These are phyloP conservation scores for Physocephala rufipes DNA, from an alignment of 2,888 invertebrate genomes.

Conservation along the genomic window DNA sequence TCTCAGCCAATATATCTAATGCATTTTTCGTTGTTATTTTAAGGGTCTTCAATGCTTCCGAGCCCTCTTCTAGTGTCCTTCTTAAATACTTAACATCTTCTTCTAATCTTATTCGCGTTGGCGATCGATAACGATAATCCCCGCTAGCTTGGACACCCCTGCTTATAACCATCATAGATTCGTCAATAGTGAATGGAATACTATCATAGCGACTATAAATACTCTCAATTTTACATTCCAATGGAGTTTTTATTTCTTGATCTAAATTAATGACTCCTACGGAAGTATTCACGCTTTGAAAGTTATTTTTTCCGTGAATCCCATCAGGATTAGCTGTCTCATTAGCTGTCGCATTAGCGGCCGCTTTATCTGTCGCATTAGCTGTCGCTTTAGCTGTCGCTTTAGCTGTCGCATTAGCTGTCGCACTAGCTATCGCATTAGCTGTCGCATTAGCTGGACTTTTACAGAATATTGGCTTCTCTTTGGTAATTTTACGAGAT, in stretches of 20 bases:
- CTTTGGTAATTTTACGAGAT: too few species aligned
- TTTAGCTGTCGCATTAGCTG: too few species aligned
- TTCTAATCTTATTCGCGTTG: not conserved
- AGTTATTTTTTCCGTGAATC: not conserved
- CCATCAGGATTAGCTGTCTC: too few species aligned
- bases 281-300: too few species aligned
- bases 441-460: too few species aligned
- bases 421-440: too few species aligned
- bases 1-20: not conserved
- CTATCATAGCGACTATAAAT: not conserved
- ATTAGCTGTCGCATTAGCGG: too few species aligned
- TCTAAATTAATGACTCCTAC: too few species aligned
- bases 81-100: constrained; percentile 47
- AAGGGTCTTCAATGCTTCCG: constrained; percentile 28
- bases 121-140: not conserved
- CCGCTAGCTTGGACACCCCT: not conserved
- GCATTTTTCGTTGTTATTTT: constrained; percentile 18
- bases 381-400: too few species aligned
- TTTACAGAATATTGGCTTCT: too few species aligned
- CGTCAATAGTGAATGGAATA: not conserved
- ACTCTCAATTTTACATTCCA: not conserved
- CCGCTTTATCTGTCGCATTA: too few species aligned
- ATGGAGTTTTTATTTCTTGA: not conserved
- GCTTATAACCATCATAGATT: constrained; percentile 3
- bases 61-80: constrained; percentile 37